Conservation (phyloP, 2,888 invertebrate genomes). For the Malthinus seriepunctatus region DNA sequence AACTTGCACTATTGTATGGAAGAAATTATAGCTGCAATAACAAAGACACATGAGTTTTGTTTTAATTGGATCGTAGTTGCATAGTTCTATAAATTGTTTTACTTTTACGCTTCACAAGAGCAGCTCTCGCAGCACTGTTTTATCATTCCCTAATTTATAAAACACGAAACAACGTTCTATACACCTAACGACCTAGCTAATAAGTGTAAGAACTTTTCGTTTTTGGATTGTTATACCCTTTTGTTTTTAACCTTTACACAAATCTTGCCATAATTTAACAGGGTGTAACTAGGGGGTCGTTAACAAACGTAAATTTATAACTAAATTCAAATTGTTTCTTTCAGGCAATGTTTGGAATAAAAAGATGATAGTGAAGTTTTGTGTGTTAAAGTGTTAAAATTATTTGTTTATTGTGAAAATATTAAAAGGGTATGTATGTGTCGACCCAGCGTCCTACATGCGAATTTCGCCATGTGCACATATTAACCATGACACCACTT, state of each 20-base stretch:
- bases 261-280: too few relatives aligned
- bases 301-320: too few relatives aligned
- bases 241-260: too few relatives aligned
- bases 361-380: too few relatives aligned
- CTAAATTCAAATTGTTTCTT: too few relatives aligned
- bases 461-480: conserved; percentile 25
- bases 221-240: too few relatives aligned
- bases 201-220: too few relatives aligned
- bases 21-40: conserved; percentile 1
- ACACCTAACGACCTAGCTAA: too few relatives aligned
- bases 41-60: conserved; percentile 2
- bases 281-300: too few relatives aligned
- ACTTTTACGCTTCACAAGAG: not conserved
- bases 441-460: conserved; percentile 23
- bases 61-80: conserved; percentile 6
- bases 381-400: too few relatives aligned
- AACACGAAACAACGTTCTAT: not conserved
- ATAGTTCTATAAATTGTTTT: conserved; percentile 2
- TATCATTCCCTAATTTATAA: not conserved
- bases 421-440: conserved; percentile 26
- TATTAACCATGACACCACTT: conserved; percentile 39
- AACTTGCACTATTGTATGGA: too few relatives aligned
- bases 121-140: not conserved
- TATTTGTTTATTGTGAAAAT: conserved; percentile 1
- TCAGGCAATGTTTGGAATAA: too few relatives aligned